Conservation (phyloP, 1,140 invertebrate genomes). For the Aradophagus sp. region DNA sequence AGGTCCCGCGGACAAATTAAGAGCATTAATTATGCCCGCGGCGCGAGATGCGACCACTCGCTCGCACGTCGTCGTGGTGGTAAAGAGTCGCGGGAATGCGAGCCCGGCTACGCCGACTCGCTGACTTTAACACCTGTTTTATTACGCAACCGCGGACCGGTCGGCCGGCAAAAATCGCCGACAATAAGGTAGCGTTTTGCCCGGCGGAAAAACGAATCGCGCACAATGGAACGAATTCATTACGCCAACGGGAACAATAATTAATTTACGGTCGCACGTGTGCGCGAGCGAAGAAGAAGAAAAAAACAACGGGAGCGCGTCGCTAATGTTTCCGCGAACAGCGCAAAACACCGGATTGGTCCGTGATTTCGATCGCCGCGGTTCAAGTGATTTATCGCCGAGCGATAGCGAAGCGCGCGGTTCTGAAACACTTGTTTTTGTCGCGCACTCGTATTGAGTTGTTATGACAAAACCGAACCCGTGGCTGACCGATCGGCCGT, state of each 20-base stretch:
- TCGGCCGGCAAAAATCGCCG: constrained; percentile 1
- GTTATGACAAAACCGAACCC: constrained; percentile 60
- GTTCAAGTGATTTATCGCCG: too few relatives aligned
- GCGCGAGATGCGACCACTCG: too few relatives aligned
- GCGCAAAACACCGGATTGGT: too few relatives aligned
- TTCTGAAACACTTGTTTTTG: too few relatives aligned
- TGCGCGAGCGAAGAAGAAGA: constrained; percentile 20
- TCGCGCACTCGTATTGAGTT: constrained; percentile 37
- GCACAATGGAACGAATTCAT: constrained; percentile 33
- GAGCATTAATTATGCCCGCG: too few relatives aligned
- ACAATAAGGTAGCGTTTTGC: constrained; percentile 8
- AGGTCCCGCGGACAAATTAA: too few relatives aligned
- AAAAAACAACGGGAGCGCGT: too few relatives aligned
- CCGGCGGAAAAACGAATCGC: constrained; percentile 6
- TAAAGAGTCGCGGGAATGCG: constrained; percentile 15
- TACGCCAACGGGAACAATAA: constrained; percentile 25
- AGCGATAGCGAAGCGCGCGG: too few relatives aligned
- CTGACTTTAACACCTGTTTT: constrained; percentile 17
- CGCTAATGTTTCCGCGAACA: too few relatives aligned
- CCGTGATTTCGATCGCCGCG: too few relatives aligned
- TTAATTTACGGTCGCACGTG: constrained; percentile 18
- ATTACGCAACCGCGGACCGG: constrained; percentile 4
- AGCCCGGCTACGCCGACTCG: constrained; percentile 8
- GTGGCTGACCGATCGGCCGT: constrained; percentile 60
- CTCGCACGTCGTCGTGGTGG: too few relatives aligned